Percentiles rank a stretch among this genome's conserved stretches.
phyloP scores from a whole-genome alignment of 2,113 vertebrate genomes.

The Seriola quinqueradiata region DNA sequence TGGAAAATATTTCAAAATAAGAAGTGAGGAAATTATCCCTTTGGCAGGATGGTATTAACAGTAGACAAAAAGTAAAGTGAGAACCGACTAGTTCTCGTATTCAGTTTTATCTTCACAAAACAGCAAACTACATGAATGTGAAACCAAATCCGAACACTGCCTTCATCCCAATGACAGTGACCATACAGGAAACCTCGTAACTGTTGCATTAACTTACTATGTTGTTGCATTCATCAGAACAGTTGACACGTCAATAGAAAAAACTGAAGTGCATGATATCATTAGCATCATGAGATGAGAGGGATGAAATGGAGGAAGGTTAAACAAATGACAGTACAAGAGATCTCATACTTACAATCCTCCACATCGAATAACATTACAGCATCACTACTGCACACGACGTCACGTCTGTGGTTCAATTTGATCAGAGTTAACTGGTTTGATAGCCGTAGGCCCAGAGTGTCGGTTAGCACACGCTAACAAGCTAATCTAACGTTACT shows the following conservation, averaged over 20 bases:
- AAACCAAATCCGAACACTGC: neutral
- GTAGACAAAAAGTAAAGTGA: constrained; percentile 4
- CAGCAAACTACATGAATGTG: neutral
- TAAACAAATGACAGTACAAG: constrained; percentile 20
- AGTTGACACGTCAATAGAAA: constrained; percentile 56
- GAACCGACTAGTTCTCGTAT: neutral
- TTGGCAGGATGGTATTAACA: neutral
- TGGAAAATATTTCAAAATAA: neutral
- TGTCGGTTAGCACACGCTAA: constrained; percentile 56
- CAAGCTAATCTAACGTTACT: constrained; percentile 39
- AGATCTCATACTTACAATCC: constrained; percentile 17
- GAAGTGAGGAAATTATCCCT: fast-evolving
- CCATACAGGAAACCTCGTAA: neutral
- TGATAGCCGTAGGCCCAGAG: constrained; percentile 59
- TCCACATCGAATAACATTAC: neutral
- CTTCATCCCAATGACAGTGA: neutral
- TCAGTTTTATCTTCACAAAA: neutral
- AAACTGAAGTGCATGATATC: constrained; percentile 27
- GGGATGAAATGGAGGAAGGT: constrained; percentile 38
- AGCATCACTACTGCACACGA: neutral
- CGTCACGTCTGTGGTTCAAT: constrained; percentile 5
- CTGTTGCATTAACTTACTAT: constrained; percentile 10
- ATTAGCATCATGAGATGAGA: constrained; percentile 46
- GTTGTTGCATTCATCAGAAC: constrained; percentile 24
- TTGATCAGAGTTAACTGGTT: constrained; percentile 29